Evolutionary conservation across 2,797 vertebrate species (phyloP), one percentile per base, ranked within the genome.

Genomic region (Pteronotus mesoamericanus): DNA sequence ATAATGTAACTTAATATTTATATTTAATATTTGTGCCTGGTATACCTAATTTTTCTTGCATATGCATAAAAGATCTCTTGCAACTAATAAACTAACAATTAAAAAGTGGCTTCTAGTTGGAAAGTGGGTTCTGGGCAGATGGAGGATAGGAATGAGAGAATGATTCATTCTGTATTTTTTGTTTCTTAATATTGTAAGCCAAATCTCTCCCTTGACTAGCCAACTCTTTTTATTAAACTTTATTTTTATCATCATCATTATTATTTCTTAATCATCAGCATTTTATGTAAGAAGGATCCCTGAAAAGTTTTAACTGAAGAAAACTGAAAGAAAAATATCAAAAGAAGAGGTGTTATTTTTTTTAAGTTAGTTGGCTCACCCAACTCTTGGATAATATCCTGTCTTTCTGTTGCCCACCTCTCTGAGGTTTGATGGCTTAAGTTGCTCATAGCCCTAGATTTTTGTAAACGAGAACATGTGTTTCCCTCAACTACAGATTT

Each of bases 21-120:
- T 77, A 34, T n/a, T 21, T 85, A 88, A 59, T 86, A 57, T 83
- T 51, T 94, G 14, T 89, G 51, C 22, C 32, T 87, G 89, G 68
- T 46, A 6, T 59, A 74, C 6, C 55, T 80, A 72, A 44, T 39
- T 61, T 72, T 86, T 14, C 22, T 88, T 85, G 46, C 37, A 6
- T 57, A 19, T n/a, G 22, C 42, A 72, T 75, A 80, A 95, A 85
- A 77, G 10, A 22, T 64, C 10, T 96, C 78, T 88, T 53, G 6
- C 69, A 91, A 86, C 64, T 93, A 83, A 42, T 88, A 92, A 94
- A n/a, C 26, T 88, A 77, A 91, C 75, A 64, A 11, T 80, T 78
- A 64, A 57, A 82, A 80, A 34, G 46, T 64, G 6, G 1, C 51
- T 88, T 95, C 88, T 85, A 51, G 11, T 42, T 92, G 22, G 22